Conservation (phyloP, 2,797 vertebrate genomes). For the Cephalopachus bancanus region DNA sequence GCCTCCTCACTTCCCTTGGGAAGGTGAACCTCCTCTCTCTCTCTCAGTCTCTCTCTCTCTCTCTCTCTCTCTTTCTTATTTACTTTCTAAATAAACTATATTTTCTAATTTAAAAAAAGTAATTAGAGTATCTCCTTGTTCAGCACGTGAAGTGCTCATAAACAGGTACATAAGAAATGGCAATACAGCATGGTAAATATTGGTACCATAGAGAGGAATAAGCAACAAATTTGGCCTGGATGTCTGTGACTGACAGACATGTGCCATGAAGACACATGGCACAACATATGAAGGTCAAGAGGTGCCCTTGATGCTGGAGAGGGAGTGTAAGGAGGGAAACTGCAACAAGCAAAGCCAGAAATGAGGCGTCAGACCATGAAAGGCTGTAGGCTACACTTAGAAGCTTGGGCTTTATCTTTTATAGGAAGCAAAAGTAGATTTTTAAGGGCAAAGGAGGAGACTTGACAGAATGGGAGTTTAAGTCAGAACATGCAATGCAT, state of each 20-base stretch:
- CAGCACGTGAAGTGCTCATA: neutral
- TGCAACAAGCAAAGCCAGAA: neutral
- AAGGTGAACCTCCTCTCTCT: no score
- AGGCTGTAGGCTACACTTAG: neutral
- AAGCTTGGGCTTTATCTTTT: neutral
- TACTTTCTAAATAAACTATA: no score
- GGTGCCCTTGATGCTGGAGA: neutral
- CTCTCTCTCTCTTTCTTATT: no score
- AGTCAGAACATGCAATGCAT: neutral
- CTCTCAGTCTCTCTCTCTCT: no score
- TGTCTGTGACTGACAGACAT: no score
- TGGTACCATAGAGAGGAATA: neutral
- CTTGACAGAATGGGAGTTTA: neutral
- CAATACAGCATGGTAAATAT: neutral
- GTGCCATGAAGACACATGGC: neutral
- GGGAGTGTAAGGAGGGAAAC: fast-evolving
- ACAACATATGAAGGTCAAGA: fast-evolving
- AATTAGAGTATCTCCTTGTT: neutral
- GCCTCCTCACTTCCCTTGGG: no score
- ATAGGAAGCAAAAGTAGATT: neutral
- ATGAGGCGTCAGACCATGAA: neutral
- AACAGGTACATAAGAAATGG: neutral
- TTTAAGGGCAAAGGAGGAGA: neutral
- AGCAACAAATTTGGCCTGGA: neutral
- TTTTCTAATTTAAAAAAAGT: neutral